phyloP scores from a whole-genome alignment of 2,113 vertebrate genomes.

The Irena cyanogastra region DNA sequence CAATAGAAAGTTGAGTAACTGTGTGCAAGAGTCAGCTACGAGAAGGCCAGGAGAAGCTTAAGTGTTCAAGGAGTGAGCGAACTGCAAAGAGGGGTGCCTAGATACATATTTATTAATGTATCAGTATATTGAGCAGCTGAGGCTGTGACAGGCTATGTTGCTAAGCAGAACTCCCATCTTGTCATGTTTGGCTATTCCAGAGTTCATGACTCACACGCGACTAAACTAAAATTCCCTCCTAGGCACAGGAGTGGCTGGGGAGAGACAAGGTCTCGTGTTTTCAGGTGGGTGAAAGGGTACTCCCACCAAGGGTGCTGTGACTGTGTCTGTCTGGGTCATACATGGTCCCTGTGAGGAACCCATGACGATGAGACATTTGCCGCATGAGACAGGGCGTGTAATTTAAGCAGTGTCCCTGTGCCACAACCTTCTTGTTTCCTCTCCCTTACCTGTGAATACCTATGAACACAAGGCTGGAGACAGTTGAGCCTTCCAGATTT shows the following conservation, averaged over 20 bases:
- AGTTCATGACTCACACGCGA: background rate
- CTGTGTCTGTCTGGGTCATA: background rate
- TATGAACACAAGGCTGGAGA: background rate
- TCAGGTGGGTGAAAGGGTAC: background rate
- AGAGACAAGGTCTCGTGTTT: background rate
- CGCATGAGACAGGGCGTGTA: fast-evolving
- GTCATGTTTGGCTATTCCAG: background rate
- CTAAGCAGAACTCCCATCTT: background rate
- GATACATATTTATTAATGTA: background rate
- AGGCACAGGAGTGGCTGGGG: background rate
- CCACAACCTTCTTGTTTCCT: background rate
- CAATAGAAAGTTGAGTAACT: background rate
- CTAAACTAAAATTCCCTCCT: background rate
- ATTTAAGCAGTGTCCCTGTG: background rate
- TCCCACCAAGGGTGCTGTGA: background rate
- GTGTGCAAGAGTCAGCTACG: background rate
- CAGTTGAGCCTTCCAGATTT: background rate
- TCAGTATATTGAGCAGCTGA: background rate
- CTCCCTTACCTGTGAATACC: background rate
- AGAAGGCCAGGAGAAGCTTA: background rate
- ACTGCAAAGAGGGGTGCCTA: background rate
- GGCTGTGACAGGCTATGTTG: background rate
- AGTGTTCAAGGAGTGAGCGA: background rate
- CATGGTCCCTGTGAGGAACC: background rate
- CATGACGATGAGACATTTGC: background rate